These are phyloP conservation scores for Papilio aristodemus DNA, from an alignment of 1,140 invertebrate species.

Conservation along the genomic window DNA sequence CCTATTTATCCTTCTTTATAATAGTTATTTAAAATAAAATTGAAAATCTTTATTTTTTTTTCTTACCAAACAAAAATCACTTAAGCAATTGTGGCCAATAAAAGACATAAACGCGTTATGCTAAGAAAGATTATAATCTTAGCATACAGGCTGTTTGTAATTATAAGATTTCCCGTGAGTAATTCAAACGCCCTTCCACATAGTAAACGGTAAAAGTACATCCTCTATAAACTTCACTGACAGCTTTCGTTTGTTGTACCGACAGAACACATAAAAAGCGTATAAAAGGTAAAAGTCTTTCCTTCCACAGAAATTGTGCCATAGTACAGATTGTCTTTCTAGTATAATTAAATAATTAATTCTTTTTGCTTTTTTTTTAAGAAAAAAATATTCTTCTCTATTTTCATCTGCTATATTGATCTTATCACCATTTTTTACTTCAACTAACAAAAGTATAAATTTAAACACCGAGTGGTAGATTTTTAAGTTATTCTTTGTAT, in stretches of 20 bases:
- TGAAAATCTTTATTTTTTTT: background rate
- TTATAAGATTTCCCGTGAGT: slow-evolving; percentile 23
- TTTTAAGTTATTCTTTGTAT: too few relatives aligned
- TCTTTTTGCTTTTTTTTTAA: too few relatives aligned
- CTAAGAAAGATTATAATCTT: too few relatives aligned
- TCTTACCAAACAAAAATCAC: background rate
- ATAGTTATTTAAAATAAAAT: slow-evolving; percentile 22
- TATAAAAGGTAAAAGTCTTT: slow-evolving; percentile 25
- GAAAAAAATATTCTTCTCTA: too few relatives aligned
- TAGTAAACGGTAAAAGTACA: slow-evolving; percentile 34
- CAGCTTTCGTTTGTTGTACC: slow-evolving; percentile 36
- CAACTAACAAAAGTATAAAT: too few relatives aligned
- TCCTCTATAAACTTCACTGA: slow-evolving; percentile 37
- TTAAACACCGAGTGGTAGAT: too few relatives aligned
- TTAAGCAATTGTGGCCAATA: background rate
- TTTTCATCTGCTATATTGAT: too few relatives aligned
- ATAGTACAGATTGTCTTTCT: background rate
- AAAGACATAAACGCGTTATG: slow-evolving; percentile 15
- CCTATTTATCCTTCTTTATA: slow-evolving; percentile 5
- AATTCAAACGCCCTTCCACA: slow-evolving; percentile 26
- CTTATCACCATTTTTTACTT: too few relatives aligned
- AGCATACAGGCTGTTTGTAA: slow-evolving; percentile 14
- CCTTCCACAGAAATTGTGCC: background rate
- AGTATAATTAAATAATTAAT: too few relatives aligned
- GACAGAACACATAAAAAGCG: slow-evolving; percentile 7